Base-by-base conservation (phyloP, 1,140 invertebrate species). In the Apis cerana region DNA sequence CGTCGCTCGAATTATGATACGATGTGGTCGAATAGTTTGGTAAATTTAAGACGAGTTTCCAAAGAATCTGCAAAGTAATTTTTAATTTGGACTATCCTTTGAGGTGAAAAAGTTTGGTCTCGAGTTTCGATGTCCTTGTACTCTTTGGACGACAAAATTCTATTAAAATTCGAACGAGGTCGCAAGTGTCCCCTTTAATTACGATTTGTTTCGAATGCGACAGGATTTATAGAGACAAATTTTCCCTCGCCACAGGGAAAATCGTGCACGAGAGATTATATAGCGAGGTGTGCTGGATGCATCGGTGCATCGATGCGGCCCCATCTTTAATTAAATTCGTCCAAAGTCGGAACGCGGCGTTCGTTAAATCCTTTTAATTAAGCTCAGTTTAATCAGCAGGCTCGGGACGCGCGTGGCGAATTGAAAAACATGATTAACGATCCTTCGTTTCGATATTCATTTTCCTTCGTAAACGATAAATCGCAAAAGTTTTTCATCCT, bases 291-390 rank as follows among this genome's bases (percentile, higher is more conserved):
- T 50, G 67, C 1, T 1, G 27, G 27, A 27, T 27, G 27, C 27
- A 64, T 77, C 75, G 75, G 50, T 69, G 67, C 58, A 78, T 78
- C 67, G 81, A 82, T 71, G 81, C 67, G 59, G 50, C 27, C 56
- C 17, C 27, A 58, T 77, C 75, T 78, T 71, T 78, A 82, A 82
- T 82, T 82, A 82, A 83, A 74, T 72, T 79, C 69, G 69, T 15
- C 43, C 19, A 52, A 83, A 83, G 69, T 27, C 59, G 48, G 23
- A 27, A 27, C 58, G 23, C 11, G 23, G 8, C 69, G 68, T 77
- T 74, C 68, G 69, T 72, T 71, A 62, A 69, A 21, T 70, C 68
- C 67, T 78, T 82, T 78, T 78, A 82, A 82, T 82, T 82, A 82
- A 82, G 50, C 67, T 58, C 50, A 7, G 67, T 78, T 71, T 71